Base-by-base conservation (phyloP, 2,797 vertebrate species). In the Rousettus madagascariensis region DNA sequence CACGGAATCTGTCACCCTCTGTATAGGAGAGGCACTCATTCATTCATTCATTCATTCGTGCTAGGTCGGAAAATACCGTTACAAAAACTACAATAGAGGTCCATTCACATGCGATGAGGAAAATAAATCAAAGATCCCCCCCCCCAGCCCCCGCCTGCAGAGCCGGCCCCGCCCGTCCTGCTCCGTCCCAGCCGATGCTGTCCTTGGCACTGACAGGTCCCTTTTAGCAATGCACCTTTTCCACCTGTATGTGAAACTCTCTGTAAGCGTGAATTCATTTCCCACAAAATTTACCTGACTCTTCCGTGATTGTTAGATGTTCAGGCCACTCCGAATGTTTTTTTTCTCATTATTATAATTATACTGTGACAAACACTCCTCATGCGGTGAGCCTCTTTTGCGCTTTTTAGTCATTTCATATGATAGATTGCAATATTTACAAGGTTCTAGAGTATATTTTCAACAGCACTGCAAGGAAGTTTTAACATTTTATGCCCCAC, bases 131-230 rank as follows among this genome's bases (percentile, higher is more conserved):
- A 3, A 20, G 68, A 11, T 53, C 8, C 65, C 19, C 17, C 0
- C 30, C 5, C 38, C 38, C 33, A 2, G 33, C 38, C 38, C 38
- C 38, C 38, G 3, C 36, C 9, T 30, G 7, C 61, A 43, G 55
- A 77, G 33, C 6, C 33, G 63, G 16, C 9, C 10, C 0, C 8
- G 15, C 5, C 61, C 24, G 2, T n/a, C 33, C 19, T 9, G 49
- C 17, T 38, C 17, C 49, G 53, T 72, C 24, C 68, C 33, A 0
- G 13, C 7, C 4, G 13, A 4, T 1, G 6, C 28, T 2, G 24
- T 11, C 36, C 11, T 43, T 15, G 0, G 11, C 17, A 22, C 13
- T 11, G 9, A n/a, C 43, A 2, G 1, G 5, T 15, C 49, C 49
- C 49, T 16, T 49, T 36, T 15, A 43, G 28, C 2, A 20, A 33